These are phyloP conservation scores for Craterocephalus amniculus DNA, from an alignment of 2,797 vertebrate species.

Conservation along the genomic window DNA sequence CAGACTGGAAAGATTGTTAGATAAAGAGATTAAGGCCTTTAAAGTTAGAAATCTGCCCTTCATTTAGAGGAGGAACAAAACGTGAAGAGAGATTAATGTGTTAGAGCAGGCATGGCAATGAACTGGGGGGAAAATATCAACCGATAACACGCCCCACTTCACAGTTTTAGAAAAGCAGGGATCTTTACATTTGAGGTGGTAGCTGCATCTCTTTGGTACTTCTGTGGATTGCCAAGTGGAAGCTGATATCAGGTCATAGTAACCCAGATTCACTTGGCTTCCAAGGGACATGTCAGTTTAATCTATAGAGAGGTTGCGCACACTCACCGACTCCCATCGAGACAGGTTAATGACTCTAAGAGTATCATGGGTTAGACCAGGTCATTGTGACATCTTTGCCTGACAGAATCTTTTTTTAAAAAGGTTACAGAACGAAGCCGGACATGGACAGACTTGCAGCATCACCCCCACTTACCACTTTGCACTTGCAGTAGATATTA, in stretches of 20 bases:
- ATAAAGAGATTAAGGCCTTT: slow-evolving; percentile 48
- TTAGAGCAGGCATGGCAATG: background rate
- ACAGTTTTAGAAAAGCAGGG: slow-evolving; percentile 1
- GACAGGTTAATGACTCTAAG: slow-evolving; percentile 11
- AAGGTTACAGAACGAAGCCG: no score
- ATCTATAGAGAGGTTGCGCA: background rate
- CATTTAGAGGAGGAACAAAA: background rate
- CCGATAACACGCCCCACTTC: background rate
- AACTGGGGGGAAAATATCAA: slow-evolving; percentile 1
- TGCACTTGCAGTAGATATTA: background rate
- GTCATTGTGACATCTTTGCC: slow-evolving; percentile 32
- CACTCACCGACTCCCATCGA: slow-evolving; percentile 2
- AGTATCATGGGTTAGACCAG: slow-evolving; percentile 3
- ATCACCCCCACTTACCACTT: background rate
- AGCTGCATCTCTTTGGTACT: background rate
- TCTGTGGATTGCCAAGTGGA: background rate
- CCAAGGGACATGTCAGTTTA: slow-evolving; percentile 2
- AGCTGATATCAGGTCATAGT: slow-evolving; percentile 25
- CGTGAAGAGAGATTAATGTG: slow-evolving; percentile 30
- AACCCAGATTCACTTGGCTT: slow-evolving; percentile 10
- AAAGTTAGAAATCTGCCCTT: slow-evolving; percentile 8
- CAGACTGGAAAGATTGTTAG: slow-evolving; percentile 35
- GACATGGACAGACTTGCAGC: background rate
- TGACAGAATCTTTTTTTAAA: no score
- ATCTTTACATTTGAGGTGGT: background rate